These are phyloP conservation scores for Eclectus roratus DNA, from an alignment of 2,113 vertebrate genomes.

Conservation along the genomic window DNA sequence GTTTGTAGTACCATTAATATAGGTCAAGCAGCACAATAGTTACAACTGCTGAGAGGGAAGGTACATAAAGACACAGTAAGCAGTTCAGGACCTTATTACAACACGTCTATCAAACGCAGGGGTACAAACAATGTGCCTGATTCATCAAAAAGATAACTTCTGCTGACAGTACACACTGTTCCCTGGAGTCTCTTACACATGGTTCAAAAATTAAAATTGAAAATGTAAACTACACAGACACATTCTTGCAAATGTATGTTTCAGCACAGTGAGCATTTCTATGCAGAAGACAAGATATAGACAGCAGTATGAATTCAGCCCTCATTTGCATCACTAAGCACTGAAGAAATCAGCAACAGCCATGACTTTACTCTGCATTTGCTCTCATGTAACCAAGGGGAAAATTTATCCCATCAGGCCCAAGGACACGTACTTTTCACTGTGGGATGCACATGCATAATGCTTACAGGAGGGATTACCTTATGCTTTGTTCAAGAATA, in stretches of 20 bases:
- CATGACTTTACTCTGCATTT: not conserved
- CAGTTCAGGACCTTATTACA: constrained; percentile 79
- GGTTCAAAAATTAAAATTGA: constrained; percentile 60
- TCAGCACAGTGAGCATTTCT: constrained; percentile 24
- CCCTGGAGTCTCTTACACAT: constrained; percentile 51
- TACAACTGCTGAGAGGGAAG: constrained; percentile 76
- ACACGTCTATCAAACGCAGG: constrained; percentile 75
- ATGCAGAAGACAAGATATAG: not conserved
- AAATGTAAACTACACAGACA: constrained; percentile 39
- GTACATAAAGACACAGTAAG: constrained; percentile 76
- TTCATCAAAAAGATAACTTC: constrained; percentile 73
- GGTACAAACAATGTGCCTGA: constrained; percentile 81
- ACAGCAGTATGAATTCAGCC: not conserved
- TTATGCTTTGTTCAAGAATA: constrained; percentile 39
- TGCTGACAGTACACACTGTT: constrained; percentile 50
- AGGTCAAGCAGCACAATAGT: constrained; percentile 76
- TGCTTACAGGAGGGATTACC: constrained; percentile 9
- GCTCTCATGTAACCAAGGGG: not conserved
- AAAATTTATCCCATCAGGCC: not conserved
- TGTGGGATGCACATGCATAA: not conserved
- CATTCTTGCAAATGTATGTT: constrained; percentile 39
- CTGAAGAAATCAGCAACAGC: not conserved
- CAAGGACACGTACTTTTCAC: constrained; percentile 45
- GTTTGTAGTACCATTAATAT: constrained; percentile 80
- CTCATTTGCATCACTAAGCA: not conserved